Percentiles rank a stretch among this genome's conserved stretches.
These are phyloP conservation scores for Adelphocoris suturalis DNA, from an alignment of 2,888 invertebrate species.

Conservation along the genomic window DNA sequence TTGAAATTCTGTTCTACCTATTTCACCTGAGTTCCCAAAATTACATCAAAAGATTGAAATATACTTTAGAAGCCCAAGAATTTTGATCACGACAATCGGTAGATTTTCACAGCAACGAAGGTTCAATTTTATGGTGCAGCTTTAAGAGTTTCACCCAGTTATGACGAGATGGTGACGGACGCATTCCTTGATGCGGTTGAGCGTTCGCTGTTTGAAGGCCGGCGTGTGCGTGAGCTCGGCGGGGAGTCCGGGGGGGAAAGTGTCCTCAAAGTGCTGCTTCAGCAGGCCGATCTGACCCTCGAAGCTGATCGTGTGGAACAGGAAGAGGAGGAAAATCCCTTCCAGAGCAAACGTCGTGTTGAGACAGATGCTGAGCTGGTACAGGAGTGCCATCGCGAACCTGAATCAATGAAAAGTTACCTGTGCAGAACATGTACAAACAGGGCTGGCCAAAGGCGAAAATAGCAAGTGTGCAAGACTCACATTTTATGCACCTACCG, in stretches of 20 bases:
- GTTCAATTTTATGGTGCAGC: no score
- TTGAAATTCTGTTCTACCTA: no score
- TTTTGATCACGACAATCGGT: no score
- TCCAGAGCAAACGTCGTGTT: constrained; percentile 53
- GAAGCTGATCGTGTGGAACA: constrained; percentile 44
- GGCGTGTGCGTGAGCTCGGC: background rate
- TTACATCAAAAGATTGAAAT: no score
- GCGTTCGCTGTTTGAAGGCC: constrained; percentile 13
- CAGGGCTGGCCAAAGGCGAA: no score
- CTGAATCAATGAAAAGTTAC: background rate
- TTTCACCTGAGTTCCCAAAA: no score
- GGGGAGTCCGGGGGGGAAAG: constrained; percentile 56
- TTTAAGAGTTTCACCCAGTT: background rate
- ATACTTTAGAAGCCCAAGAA: no score
- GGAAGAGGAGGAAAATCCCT: constrained; percentile 60
- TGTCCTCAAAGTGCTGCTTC: constrained; percentile 58
- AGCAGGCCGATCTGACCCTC: constrained; percentile 57
- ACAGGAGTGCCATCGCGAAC: constrained; percentile 20
- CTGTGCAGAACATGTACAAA: background rate
- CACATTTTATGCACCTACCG: no score
- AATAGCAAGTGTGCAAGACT: no score
- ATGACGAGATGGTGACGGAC: constrained; percentile 53
- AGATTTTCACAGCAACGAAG: no score
- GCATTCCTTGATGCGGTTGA: constrained; percentile 60
- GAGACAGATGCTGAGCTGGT: constrained; percentile 38